Conservation (phyloP, 2,113 vertebrate species). For the Psittacara wagleri region DNA sequence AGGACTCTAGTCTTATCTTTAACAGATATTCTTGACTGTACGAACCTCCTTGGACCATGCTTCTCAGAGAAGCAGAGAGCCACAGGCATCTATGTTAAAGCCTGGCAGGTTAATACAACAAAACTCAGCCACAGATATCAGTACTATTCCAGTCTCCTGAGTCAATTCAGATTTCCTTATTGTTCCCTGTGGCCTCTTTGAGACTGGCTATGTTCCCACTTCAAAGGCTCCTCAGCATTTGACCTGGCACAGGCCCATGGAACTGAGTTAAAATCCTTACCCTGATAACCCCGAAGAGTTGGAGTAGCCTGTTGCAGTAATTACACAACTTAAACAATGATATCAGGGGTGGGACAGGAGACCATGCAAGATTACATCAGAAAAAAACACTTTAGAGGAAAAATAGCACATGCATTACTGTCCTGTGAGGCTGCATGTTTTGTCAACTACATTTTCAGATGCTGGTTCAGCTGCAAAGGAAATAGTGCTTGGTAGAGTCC, state of each 20-base stretch:
- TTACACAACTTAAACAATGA: background rate
- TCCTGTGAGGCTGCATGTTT: background rate
- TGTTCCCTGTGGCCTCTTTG: background rate
- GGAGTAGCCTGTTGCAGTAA: background rate
- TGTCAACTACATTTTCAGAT: background rate
- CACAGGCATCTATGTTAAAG: background rate
- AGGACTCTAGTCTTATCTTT: background rate
- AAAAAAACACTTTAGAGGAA: background rate
- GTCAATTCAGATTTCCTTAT: background rate
- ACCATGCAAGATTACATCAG: background rate
- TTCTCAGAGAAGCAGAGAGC: background rate
- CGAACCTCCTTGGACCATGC: accelerated
- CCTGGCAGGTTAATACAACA: background rate
- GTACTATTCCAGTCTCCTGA: background rate
- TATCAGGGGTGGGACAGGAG: background rate
- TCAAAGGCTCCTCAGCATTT: background rate
- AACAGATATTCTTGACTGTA: background rate
- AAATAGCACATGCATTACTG: background rate
- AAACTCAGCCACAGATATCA: background rate
- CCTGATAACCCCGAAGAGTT: background rate
- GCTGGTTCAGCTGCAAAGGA: background rate
- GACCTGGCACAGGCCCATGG: background rate
- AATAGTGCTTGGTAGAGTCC: background rate
- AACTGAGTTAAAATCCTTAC: background rate
- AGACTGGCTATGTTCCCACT: background rate